Conservation (phyloP, 2,113 vertebrate species). For the Alces alces region DNA sequence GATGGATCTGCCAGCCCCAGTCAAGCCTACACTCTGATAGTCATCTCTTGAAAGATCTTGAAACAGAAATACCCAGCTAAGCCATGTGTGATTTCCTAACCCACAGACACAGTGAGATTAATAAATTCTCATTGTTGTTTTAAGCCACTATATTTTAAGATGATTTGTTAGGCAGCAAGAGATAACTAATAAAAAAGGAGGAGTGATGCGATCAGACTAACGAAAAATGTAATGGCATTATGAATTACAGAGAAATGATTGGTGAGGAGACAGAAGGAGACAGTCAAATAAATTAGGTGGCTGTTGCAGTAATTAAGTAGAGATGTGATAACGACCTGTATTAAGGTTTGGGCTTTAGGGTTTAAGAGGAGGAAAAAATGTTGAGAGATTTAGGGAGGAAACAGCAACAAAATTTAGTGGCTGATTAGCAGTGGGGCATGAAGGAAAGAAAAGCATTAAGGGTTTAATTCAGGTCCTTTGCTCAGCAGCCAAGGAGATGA, state of each 20-base stretch:
- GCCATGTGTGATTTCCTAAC: background rate
- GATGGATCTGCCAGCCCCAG: background rate
- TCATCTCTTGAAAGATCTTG: background rate
- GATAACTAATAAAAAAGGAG: background rate
- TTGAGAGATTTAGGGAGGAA: background rate
- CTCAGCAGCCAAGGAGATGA: background rate
- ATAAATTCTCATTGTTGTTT: background rate
- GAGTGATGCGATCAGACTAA: background rate
- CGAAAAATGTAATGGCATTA: background rate
- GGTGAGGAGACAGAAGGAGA: background rate
- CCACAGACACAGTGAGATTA: background rate
- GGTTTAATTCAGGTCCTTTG: background rate
- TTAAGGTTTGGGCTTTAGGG: background rate
- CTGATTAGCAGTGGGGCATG: background rate
- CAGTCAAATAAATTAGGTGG: background rate
- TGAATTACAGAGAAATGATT: background rate
- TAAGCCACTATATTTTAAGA: background rate
- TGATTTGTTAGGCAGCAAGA: background rate
- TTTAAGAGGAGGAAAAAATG: background rate
- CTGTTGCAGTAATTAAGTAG: background rate
- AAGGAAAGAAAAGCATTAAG: background rate
- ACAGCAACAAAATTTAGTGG: background rate
- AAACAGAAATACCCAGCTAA: background rate
- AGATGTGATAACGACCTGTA: background rate
- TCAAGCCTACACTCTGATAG: background rate